phyloP scores from a whole-genome alignment of 1,140 invertebrate genomes.

The Akabosia matsudoensis region DNA sequence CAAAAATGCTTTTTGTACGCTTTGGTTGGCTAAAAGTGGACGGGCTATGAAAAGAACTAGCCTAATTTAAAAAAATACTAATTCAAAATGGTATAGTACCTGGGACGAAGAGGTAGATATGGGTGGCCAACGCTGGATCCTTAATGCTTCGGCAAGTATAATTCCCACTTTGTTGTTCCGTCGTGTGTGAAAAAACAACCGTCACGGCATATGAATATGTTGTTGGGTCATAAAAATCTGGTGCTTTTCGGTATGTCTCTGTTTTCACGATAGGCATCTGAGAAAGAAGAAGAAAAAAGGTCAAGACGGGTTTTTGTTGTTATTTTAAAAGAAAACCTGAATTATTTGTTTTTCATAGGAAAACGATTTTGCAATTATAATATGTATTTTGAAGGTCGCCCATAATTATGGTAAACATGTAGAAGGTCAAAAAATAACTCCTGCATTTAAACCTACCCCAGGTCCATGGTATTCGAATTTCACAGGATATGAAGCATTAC shows the following conservation, averaged over 20 bases:
- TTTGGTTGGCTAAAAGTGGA: too few relatives aligned
- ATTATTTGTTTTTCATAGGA: too few relatives aligned
- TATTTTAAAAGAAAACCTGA: too few relatives aligned
- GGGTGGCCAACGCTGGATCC: conserved; percentile 17
- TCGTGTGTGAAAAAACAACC: conserved; percentile 36
- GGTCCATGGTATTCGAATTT: conserved; percentile 30
- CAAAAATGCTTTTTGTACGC: background rate
- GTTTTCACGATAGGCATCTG: conserved; percentile 29
- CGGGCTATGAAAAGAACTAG: background rate
- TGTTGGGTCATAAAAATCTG: conserved; percentile 20
- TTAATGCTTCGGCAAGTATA: conserved; percentile 36
- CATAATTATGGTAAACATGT: background rate
- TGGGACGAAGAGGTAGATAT: conserved; percentile 35
- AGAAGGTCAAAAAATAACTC: too few relatives aligned
- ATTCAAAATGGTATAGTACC: conserved; percentile 20
- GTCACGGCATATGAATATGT: conserved; percentile 27
- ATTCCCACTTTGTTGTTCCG: conserved; percentile 29
- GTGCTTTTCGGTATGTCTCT: conserved; percentile 28
- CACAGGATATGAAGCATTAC: conserved; percentile 37
- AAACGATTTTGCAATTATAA: background rate
- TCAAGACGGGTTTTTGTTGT: conserved; percentile 1
- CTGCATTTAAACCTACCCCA: too few relatives aligned
- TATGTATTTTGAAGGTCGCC: background rate
- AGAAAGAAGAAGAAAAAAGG: background rate
- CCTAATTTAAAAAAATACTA: background rate